phyloP scores from a whole-genome alignment of 2,113 vertebrate species.

The Struthidea cinerea region DNA sequence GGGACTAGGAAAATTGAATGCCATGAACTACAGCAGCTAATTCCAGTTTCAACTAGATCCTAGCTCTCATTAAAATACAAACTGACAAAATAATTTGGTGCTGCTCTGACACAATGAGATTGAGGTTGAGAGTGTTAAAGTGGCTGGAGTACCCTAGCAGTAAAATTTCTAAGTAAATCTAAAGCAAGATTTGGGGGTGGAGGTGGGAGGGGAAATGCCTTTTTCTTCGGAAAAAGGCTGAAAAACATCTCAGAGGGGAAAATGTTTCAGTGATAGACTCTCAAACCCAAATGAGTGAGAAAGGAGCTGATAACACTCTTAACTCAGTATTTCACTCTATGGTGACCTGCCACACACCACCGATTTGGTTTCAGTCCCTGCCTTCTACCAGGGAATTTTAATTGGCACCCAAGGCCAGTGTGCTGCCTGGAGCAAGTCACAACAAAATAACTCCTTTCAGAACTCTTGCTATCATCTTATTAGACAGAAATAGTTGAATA shows the following conservation, averaged over 20 bases:
- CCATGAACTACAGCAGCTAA: background rate
- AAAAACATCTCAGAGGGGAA: background rate
- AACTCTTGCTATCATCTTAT: background rate
- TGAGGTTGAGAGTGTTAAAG: background rate
- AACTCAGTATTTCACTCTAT: background rate
- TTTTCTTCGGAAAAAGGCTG: background rate
- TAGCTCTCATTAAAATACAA: background rate
- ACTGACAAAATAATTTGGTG: background rate
- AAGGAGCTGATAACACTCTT: background rate
- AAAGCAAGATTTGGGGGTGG: background rate
- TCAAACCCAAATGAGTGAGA: background rate
- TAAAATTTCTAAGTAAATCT: background rate
- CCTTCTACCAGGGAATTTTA: background rate
- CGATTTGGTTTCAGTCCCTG: background rate
- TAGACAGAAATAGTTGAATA: background rate
- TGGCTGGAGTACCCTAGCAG: background rate
- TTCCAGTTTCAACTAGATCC: background rate
- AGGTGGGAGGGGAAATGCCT: rapidly evolving
- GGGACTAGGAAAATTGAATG: background rate
- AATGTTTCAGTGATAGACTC: background rate
- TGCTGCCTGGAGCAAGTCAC: background rate
- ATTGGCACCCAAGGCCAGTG: background rate
- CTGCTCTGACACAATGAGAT: background rate
- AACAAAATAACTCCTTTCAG: background rate
- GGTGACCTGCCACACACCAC: background rate